Evolutionary conservation across 2,888 invertebrate species (phyloP).

Genomic region (Nomada flava): DNA sequence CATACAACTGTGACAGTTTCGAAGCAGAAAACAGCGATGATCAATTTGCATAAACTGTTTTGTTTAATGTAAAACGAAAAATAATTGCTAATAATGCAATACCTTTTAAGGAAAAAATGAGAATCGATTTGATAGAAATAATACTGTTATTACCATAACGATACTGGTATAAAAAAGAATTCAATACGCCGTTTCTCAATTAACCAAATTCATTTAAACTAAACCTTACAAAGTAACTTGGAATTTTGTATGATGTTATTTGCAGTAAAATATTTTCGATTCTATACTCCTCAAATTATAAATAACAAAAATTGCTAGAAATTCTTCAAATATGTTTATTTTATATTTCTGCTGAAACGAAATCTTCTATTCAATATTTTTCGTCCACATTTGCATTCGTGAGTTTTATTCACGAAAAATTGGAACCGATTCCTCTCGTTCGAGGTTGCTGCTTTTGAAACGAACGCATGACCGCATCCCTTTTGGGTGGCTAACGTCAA

Average conservation of each 20-base stretch:
- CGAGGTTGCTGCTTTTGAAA: background rate
- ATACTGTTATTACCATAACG: too few species aligned
- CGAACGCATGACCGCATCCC: background rate
- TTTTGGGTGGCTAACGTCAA: conserved; percentile 17
- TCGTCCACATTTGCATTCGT: background rate
- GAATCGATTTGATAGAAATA: too few species aligned
- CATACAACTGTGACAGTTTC: background rate
- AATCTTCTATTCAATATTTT: background rate
- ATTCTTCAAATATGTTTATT: background rate
- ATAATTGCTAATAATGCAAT: too few species aligned
- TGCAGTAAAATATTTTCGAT: background rate
- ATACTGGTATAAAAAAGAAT: too few species aligned
- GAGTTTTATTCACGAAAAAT: background rate
- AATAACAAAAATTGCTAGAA: background rate
- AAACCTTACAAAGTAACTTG: too few species aligned
- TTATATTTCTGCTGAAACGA: background rate
- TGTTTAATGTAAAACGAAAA: background rate
- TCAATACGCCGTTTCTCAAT: too few species aligned
- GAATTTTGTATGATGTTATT: background rate
- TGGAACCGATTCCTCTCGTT: too few species aligned
- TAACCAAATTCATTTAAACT: too few species aligned
- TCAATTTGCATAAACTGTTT: background rate
- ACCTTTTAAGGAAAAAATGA: too few species aligned
- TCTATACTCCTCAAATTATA: background rate
- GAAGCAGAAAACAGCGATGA: background rate